A percentile compares a stretch with the other conserved stretches of the same genome.
These are phyloP conservation scores for Apostichopus californicus DNA, from an alignment of 35 echinoderm and acorn worm genomes.

Conservation along the genomic window DNA sequence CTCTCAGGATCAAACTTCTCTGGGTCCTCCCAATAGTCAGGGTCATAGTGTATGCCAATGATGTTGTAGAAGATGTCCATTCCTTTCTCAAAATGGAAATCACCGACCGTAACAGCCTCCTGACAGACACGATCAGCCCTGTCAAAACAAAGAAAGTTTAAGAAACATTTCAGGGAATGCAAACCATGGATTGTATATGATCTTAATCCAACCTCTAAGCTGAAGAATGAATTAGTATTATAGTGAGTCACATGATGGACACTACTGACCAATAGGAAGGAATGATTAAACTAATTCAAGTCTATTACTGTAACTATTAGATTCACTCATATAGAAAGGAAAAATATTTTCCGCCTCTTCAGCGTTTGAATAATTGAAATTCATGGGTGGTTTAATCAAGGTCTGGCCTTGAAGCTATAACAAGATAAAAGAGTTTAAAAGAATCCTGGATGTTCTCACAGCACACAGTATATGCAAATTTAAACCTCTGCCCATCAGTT, in stretches of 20 bases:
- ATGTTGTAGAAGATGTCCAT: constrained; percentile 41
- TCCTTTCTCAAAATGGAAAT: constrained; percentile 53
- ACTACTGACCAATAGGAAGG: too few species aligned
- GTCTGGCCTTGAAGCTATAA: too few species aligned
- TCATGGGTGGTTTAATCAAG: too few species aligned
- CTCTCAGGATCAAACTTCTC: constrained; percentile 84
- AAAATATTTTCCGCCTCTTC: too few species aligned
- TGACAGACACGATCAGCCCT: constrained; percentile 51
- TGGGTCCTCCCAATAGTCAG: constrained; percentile 67
- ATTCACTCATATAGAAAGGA: too few species aligned
- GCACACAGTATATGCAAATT: too few species aligned
- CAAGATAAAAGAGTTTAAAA: too few species aligned
- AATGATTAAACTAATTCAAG: too few species aligned
- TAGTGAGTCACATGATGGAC: not conserved
- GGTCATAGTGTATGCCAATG: constrained; percentile 60
- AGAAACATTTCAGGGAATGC: not conserved
- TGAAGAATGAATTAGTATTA: not conserved
- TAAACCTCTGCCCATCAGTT: too few species aligned
- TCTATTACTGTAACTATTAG: too few species aligned
- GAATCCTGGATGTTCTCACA: too few species aligned
- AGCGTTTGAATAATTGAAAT: too few species aligned
- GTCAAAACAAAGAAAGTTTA: not conserved
- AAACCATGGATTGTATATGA: not conserved
- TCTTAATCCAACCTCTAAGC: not conserved
- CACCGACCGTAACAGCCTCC: constrained; percentile 40